Evolutionary conservation across 2,113 vertebrate species (phyloP), one percentile per base, ranked within the genome.

Genomic region (Dendrocopos noguchii): DNA sequence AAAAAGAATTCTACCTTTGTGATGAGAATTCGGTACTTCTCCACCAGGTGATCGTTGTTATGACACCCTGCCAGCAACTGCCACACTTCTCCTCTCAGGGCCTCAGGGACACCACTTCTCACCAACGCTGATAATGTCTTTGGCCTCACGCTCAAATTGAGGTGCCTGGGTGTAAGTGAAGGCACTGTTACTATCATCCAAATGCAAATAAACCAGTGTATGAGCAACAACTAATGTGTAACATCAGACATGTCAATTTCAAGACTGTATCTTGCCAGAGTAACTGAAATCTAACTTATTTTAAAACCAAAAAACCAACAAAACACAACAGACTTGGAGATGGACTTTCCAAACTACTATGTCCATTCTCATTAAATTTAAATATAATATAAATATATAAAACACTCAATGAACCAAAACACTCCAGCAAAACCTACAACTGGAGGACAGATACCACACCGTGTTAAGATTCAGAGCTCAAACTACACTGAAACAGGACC

Each of bases 21-120:
- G 93, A 99, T 99, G 81, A 99, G 99, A n/a, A 99, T 98, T 47
- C 99, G 98, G 96, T 99, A 99, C 88, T 99, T 99, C 95, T 99
- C 99, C 82, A 99, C 99, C 77, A 98, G 98, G 97, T 99, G 98
- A 94, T 99, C 99, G 10, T 99, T 99, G 95, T 99, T 99, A 91
- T 99, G 99, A 93, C 99, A 99, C n/a, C 99, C 99, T 1, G 99
- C 99, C 84, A 99, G 98, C 73, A 99, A 96, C 97, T 99, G 99
- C 99, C 99, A 99, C 87, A 99, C 99, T 93, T 99, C 99, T 13
- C 99, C 99, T 18, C 99, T 96, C 9, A 99, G 98, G 31, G 99
- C 99, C 95, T 99, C 99, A 1, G 99, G 99, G 46, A 99, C 98
- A 5, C 99, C 99, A 2, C 98, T 99, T 31, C 99, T 98, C 91